phyloP scores from a whole-genome alignment of 1,140 invertebrate species.

The Macrobrachium nipponense region DNA sequence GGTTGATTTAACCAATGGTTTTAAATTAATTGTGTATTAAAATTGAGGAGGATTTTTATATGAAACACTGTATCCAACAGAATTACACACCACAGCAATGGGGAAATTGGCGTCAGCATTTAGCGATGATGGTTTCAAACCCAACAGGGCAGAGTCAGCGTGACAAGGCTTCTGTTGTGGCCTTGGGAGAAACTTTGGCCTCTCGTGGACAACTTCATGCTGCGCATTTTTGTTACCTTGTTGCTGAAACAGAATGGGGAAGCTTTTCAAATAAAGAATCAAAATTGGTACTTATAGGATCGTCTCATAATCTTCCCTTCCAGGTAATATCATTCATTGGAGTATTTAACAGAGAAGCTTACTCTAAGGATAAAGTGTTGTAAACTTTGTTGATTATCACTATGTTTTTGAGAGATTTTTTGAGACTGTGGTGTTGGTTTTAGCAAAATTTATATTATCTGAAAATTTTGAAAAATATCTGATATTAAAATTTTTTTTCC shows the following conservation, averaged over 20 bases:
- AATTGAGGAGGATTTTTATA: too few species aligned
- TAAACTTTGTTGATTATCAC: too few species aligned
- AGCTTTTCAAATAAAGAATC: slow-evolving; percentile 73
- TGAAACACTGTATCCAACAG: slow-evolving; percentile 58
- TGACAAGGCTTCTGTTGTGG: slow-evolving; percentile 85
- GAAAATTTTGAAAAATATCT: background rate
- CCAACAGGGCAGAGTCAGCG: slow-evolving; percentile 82
- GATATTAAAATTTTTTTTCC: slow-evolving; percentile 15
- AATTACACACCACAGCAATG: slow-evolving; percentile 86
- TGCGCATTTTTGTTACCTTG: slow-evolving; percentile 93
- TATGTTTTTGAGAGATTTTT: background rate
- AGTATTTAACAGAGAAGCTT: background rate
- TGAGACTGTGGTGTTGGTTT: background rate
- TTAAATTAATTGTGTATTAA: too few species aligned
- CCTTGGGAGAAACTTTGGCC: slow-evolving; percentile 77
- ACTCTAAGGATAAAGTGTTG: too few species aligned
- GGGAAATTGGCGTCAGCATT: slow-evolving; percentile 95
- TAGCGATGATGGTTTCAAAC: slow-evolving; percentile 94
- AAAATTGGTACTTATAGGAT: slow-evolving; percentile 84
- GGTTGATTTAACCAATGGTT: too few species aligned
- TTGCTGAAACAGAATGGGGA: slow-evolving; percentile 84
- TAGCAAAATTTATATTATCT: too few species aligned
- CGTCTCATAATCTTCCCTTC: slow-evolving; percentile 70
- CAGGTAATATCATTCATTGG: slow-evolving; percentile 26
- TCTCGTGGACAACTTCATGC: slow-evolving; percentile 77